Evolutionary conservation across 1,140 invertebrate genomes (phyloP).

Genomic region (Drosophila cardini): DNA sequence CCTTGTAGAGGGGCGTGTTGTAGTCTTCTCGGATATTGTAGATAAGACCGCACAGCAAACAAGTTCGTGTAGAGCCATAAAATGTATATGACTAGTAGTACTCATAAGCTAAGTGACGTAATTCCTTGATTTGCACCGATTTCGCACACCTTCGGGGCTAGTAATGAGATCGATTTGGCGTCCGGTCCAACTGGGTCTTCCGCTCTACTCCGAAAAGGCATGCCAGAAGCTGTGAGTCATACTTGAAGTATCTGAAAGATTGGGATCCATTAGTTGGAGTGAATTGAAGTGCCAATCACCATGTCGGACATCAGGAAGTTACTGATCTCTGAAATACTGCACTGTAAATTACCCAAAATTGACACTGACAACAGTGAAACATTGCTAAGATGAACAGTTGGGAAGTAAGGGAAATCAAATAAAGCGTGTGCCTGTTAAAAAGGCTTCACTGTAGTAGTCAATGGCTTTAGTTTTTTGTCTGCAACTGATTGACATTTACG

Average conservation of each 20-base stretch:
- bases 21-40: constrained; percentile 13
- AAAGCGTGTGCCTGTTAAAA: background rate
- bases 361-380: background rate
- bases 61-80: constrained; percentile 40
- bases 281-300: constrained; percentile 16
- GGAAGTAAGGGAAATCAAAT: background rate
- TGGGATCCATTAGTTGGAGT: background rate
- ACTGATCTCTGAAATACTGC: constrained; percentile 5
- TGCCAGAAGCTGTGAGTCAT: background rate
- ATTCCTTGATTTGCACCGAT: constrained; percentile 19
- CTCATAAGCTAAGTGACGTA: constrained; percentile 32
- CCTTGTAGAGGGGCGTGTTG: background rate
- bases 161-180: constrained; percentile 56
- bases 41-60: constrained; percentile 40
- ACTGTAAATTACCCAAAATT: background rate
- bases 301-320: constrained; percentile 1
- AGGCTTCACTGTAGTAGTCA: too few species aligned
- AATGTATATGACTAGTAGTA: constrained; percentile 40
- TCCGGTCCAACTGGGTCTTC: constrained; percentile 32
- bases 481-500: too few species aligned
- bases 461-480: too few species aligned
- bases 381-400: background rate
- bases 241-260: constrained; percentile 1
- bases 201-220: constrained; percentile 15
- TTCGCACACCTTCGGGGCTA: constrained; percentile 31